Evolutionary conservation across 2,797 vertebrate species (phyloP).

Genomic region (Myotis daubentonii): DNA sequence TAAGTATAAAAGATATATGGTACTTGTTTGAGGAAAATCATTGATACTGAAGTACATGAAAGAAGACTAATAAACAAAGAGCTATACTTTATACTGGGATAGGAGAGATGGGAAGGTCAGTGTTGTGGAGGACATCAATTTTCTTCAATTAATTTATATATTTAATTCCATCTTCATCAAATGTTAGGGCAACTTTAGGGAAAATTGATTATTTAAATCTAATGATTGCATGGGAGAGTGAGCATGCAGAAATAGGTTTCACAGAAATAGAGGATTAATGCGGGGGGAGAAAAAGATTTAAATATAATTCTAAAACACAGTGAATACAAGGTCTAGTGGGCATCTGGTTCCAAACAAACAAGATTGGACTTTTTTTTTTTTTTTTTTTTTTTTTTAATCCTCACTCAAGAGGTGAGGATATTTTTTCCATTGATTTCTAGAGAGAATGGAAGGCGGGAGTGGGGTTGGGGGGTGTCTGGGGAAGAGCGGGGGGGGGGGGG

Average conservation of each 20-base stretch:
- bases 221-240: background rate
- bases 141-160: background rate
- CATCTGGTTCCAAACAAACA: background rate
- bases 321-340: background rate
- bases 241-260: background rate
- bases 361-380: background rate
- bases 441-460: no score
- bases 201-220: background rate
- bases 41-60: background rate
- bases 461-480: no score
- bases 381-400: no score
- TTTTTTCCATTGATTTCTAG: no score
- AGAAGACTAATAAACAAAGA: background rate
- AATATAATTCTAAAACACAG: background rate
- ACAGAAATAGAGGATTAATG: background rate
- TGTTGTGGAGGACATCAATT: background rate
- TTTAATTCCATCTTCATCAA: slow-evolving; percentile 21
- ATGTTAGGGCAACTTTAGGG: background rate
- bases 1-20: background rate
- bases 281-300: background rate
- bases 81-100: background rate
- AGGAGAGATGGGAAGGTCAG: background rate
- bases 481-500: no score
- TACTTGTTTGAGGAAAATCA: background rate
- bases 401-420: no score